Base-by-base conservation (phyloP, 1,140 invertebrate genomes). In the Drosophila rufa region DNA sequence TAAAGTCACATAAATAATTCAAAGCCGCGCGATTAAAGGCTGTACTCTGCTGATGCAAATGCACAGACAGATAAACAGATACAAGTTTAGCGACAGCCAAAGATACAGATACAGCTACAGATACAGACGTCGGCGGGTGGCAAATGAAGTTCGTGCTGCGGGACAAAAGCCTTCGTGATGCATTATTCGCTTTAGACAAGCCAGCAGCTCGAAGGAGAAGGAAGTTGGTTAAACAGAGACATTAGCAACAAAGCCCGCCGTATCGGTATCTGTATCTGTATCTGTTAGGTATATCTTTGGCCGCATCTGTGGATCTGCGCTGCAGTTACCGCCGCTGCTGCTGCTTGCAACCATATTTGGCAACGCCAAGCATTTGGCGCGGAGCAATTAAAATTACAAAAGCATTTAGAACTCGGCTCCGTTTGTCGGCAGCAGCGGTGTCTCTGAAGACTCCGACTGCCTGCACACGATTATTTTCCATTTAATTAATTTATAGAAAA, bases 311-410 rank as follows among this genome's bases (percentile, higher is more conserved):
- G 43, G 38, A 47, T 55, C 51, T 69, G 53, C 60, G 45, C 27
- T 38, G 46, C 65, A 73, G 66, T 67, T 68, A 58, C 33, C 61
- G 58, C 58, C 75, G 62, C 51, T 55, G 33, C 11, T 25, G 22
- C 22, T 25, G 6, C 27, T 30, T 6, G 5, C 53, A 56, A 12
- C 81, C 81, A 62, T 87, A 89, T 87, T 89, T 78, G 80, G 84
- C 77, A 60, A 42, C 30, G 40, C 67, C 48, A 53, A 60, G 62
- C 78, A 89, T 84, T 87, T 84, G 82, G 83, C 79, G 75, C 66
- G 68, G 80, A 59, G 83, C 83, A 87, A 87, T 87, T 87, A 87
- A 87, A 87, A 89, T 87, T 87, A 84, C 84, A 87, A 84, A 74
- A 80, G 73, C 82, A 79, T 89, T 87, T 84, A 84, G 80, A 70